These are phyloP conservation scores for Pterois miles DNA, from an alignment of 2,797 vertebrate species.

Conservation along the genomic window DNA sequence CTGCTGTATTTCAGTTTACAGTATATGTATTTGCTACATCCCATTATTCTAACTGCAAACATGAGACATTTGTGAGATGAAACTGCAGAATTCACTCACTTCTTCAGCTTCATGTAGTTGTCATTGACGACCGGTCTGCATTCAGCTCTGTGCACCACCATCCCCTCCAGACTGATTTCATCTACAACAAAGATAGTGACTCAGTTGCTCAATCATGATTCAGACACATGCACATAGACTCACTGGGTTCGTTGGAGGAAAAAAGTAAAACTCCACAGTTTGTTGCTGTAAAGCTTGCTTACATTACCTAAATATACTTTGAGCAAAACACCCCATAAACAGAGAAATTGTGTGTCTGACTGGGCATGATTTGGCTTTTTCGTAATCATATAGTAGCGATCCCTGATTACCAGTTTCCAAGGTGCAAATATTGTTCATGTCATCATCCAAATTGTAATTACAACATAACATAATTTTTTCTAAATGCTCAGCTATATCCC, in stretches of 20 bases:
- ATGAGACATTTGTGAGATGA: neutral
- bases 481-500: neutral
- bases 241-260: neutral
- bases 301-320: neutral
- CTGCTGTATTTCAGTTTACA: neutral
- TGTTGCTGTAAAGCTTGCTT: neutral
- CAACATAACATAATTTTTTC: neutral
- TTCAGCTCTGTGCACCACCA: constrained; percentile 93
- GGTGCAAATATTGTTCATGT: neutral
- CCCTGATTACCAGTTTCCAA: neutral
- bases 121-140: constrained; percentile 91
- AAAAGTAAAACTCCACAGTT: neutral
- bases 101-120: constrained; percentile 94
- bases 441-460: neutral
- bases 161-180: constrained; percentile 90
- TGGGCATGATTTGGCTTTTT: neutral
- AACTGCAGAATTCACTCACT: constrained; percentile 77
- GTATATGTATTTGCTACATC: neutral
- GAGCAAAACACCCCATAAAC: neutral
- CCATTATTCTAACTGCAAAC: neutral
- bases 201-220: constrained; percentile 51
- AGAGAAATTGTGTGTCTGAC: neutral
- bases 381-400: neutral
- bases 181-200: constrained; percentile 78
- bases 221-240: constrained; percentile 16